Percentiles rank a stretch among this genome's conserved stretches.
These are phyloP conservation scores for Kradibia gibbosae DNA, from an alignment of 1,140 invertebrate genomes.

Conservation along the genomic window DNA sequence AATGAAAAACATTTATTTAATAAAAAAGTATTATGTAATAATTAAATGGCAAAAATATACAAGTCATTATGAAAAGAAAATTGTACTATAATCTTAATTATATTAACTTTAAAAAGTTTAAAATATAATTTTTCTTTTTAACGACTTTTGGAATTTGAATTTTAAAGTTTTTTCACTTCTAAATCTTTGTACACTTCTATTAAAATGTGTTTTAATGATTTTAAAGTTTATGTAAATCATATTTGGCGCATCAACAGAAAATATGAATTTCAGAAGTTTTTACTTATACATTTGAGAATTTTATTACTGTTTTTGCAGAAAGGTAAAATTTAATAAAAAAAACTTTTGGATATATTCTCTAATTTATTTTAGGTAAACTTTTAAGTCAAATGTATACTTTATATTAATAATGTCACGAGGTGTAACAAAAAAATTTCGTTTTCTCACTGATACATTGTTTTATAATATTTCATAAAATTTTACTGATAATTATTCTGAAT, in stretches of 20 bases:
- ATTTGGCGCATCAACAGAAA: not conserved
- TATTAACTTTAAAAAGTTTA: no score
- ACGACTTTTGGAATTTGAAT: no score
- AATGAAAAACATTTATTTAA: no score
- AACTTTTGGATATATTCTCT: not conserved
- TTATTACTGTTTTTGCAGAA: slow-evolving; percentile 1
- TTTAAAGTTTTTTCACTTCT: not conserved
- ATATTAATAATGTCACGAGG: not conserved
- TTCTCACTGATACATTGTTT: not conserved
- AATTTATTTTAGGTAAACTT: not conserved
- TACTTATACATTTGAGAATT: not conserved
- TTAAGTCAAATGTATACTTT: not conserved
- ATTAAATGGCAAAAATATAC: no score
- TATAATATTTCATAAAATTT: not conserved
- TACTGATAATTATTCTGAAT: no score
- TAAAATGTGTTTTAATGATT: not conserved
- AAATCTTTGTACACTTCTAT: not conserved
- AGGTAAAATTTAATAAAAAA: slow-evolving; percentile 9
- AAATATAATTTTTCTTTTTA: no score
- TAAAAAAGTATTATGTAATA: no score
- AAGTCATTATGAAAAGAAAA: no score
- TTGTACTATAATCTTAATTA: no score
- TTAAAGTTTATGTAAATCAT: not conserved
- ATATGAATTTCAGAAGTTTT: slow-evolving; percentile 11
- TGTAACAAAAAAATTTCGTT: not conserved